A percentile compares a stretch with the other conserved stretches of the same genome.
These are phyloP conservation scores for Meriones unguiculatus DNA, from an alignment of 2,113 vertebrate species.

Conservation along the genomic window DNA sequence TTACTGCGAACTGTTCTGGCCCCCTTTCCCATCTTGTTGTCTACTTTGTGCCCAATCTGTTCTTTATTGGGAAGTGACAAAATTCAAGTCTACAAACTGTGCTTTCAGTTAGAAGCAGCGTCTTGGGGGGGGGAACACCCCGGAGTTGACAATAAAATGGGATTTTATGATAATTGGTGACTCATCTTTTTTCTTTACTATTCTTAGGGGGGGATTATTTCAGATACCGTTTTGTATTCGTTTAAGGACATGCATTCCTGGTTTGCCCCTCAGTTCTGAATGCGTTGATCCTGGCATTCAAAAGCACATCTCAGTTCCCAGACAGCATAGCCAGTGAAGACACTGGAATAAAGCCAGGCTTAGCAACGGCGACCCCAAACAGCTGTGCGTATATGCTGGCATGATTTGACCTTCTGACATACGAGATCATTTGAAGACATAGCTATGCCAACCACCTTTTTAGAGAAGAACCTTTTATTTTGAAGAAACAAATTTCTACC, in stretches of 20 bases:
- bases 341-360: not conserved
- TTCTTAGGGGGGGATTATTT: not conserved
- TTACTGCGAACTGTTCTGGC: not conserved
- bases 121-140: not conserved
- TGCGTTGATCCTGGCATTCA: not conserved
- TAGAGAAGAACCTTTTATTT: not conserved
- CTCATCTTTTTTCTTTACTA: not conserved
- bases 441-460: not conserved
- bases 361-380: not conserved
- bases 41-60: not conserved
- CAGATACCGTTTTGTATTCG: not conserved
- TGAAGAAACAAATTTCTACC: constrained; percentile 3
- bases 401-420: not conserved
- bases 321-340: not conserved
- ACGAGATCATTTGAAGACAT: not conserved
- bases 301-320: not conserved
- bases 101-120: not conserved
- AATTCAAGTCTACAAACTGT: not conserved
- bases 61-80: not conserved
- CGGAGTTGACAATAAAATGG: constrained; percentile 10
- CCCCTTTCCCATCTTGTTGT: not conserved
- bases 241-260: not conserved
- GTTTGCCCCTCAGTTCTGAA: not conserved
- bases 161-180: not conserved
- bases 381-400: not conserved